Conservation (phyloP, 2,113 vertebrate species). For the Abramis brama region DNA sequence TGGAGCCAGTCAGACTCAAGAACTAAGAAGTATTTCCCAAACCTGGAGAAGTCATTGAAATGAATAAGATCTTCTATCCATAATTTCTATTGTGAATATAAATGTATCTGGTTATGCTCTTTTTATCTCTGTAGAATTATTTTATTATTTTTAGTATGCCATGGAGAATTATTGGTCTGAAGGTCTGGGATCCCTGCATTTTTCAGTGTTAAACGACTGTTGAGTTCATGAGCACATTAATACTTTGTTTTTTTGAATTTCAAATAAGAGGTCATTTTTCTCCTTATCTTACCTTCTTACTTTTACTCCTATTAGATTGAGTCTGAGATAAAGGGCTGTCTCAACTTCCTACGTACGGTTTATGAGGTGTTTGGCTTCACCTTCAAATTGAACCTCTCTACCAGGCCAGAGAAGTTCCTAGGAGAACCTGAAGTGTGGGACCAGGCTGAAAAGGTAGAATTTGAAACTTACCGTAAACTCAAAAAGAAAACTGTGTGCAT, state of each 20-base stretch:
- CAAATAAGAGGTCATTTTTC: neutral
- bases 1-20: no score
- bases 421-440: slow-evolving; percentile 91
- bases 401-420: slow-evolving; percentile 94
- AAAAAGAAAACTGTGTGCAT: neutral
- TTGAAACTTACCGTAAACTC: neutral
- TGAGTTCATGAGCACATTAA: neutral
- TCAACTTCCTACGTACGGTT: slow-evolving; percentile 91
- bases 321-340: slow-evolving; percentile 91
- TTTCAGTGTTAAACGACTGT: neutral
- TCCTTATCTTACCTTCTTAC: slow-evolving; percentile 7
- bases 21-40: neutral
- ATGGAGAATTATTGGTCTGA: neutral
- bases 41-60: no score
- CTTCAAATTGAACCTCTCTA: slow-evolving; percentile 97
- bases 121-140: neutral
- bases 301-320: slow-evolving; percentile 81
- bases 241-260: neutral
- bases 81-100: neutral
- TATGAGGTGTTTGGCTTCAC: slow-evolving; percentile 94
- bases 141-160: neutral
- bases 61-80: no score
- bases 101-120: neutral
- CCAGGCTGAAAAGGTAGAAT: slow-evolving; percentile 90
- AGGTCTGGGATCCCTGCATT: neutral